These are phyloP conservation scores for Pelobates cultripes DNA, from an alignment of 2,797 vertebrate species.

Conservation along the genomic window DNA sequence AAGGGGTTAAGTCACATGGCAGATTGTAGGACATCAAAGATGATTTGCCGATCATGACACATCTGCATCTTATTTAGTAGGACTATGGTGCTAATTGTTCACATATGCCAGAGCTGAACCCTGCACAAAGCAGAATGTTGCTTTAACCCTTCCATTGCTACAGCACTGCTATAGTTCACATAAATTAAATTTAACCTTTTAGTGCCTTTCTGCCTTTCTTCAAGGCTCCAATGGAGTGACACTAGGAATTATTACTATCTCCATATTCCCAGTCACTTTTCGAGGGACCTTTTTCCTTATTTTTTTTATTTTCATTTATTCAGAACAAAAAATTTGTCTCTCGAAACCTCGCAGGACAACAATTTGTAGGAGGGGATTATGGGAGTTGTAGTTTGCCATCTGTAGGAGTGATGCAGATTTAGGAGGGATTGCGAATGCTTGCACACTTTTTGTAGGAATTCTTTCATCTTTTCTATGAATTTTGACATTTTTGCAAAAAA, in stretches of 20 bases:
- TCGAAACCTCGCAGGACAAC: no score
- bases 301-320: no score
- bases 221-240: not conserved
- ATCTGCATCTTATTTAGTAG: conserved; percentile 54
- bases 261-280: not conserved
- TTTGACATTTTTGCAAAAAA: no score
- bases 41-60: conserved; percentile 55
- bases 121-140: conserved; percentile 42
- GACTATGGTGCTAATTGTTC: conserved; percentile 56
- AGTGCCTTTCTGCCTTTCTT: not conserved
- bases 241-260: not conserved
- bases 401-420: no score
- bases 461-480: no score
- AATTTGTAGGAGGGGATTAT: no score
- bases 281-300: no score
- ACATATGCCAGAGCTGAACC: conserved; percentile 50
- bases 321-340: no score
- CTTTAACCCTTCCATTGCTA: conserved; percentile 42
- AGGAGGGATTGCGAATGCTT: no score
- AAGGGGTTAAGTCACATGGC: conserved; percentile 49
- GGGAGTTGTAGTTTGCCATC: no score
- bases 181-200: conserved; percentile 4
- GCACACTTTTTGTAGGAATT: no score
- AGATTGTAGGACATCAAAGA: conserved; percentile 55
- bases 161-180: not conserved